phyloP scores from a whole-genome alignment of 2,113 vertebrate genomes.

The Atrichornis clamosus region DNA sequence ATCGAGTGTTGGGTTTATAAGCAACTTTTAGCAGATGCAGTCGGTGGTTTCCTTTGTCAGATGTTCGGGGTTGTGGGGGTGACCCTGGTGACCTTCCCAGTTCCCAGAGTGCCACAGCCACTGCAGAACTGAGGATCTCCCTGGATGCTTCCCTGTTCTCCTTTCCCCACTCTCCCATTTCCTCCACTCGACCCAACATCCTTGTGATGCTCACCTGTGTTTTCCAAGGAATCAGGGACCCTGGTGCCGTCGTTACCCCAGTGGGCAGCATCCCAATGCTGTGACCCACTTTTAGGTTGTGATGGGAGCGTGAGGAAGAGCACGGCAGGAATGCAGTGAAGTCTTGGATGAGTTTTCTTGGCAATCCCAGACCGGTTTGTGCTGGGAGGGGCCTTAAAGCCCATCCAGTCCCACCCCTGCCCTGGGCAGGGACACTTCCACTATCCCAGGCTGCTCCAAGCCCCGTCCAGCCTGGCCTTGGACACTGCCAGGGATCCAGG shows the following conservation, averaged over 20 bases:
- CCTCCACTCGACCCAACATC: accelerated
- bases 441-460: neutral
- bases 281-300: accelerated
- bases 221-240: accelerated
- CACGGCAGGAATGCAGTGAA: accelerated
- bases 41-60: accelerated
- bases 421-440: neutral
- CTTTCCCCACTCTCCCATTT: neutral
- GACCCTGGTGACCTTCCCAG: accelerated
- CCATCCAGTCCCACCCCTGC: neutral
- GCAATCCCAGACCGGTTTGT: neutral
- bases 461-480: neutral
- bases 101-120: accelerated
- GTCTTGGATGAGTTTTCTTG: neutral
- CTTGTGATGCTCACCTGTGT: accelerated
- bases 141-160: neutral
- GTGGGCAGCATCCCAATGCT: accelerated
- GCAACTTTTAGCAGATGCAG: accelerated
- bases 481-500: neutral
- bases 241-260: accelerated
- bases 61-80: neutral
- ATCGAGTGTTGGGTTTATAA: accelerated
- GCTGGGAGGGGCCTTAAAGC: neutral
- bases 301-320: neutral
- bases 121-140: neutral